Percentiles rank a stretch among this genome's conserved stretches.
Evolutionary conservation across 1,140 invertebrate species (phyloP).

Genomic region (Heliconius hewitsoni): DNA sequence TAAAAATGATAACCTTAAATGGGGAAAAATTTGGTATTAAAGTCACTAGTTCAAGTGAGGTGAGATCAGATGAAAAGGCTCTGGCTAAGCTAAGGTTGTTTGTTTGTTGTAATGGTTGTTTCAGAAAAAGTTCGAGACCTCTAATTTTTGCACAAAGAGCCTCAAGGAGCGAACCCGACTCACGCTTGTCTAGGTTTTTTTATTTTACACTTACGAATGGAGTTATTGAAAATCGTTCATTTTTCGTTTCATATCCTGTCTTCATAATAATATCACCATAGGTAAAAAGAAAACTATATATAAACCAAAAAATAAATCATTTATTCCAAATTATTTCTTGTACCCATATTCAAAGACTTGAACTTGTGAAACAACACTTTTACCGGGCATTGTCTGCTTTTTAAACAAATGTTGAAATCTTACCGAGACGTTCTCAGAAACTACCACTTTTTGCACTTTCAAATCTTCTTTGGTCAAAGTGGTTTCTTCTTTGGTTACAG

Average conservation of each 20-base stretch:
- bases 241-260: not conserved
- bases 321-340: slow-evolving; percentile 40
- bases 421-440: slow-evolving; percentile 68
- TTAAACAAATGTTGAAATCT: slow-evolving; percentile 71
- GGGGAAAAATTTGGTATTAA: too few species aligned
- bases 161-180: too few species aligned
- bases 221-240: not conserved
- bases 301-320: slow-evolving; percentile 6
- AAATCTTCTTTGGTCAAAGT: slow-evolving; percentile 59
- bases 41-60: too few species aligned
- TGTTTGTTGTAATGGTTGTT: too few species aligned
- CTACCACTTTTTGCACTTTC: slow-evolving; percentile 61
- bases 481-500: slow-evolving; percentile 60
- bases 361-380: slow-evolving; percentile 58
- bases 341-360: slow-evolving; percentile 66
- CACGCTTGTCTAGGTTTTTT: too few species aligned
- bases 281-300: not conserved
- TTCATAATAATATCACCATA: not conserved
- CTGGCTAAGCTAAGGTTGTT: too few species aligned
- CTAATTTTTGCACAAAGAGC: too few species aligned
- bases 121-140: too few species aligned
- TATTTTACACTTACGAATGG: too few species aligned
- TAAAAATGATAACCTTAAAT: too few species aligned
- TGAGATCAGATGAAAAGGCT: too few species aligned
- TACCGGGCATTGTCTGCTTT: slow-evolving; percentile 56